These are phyloP conservation scores for Dufourea novaeangliae DNA, from an alignment of 1,140 invertebrate genomes.

Conservation along the genomic window DNA sequence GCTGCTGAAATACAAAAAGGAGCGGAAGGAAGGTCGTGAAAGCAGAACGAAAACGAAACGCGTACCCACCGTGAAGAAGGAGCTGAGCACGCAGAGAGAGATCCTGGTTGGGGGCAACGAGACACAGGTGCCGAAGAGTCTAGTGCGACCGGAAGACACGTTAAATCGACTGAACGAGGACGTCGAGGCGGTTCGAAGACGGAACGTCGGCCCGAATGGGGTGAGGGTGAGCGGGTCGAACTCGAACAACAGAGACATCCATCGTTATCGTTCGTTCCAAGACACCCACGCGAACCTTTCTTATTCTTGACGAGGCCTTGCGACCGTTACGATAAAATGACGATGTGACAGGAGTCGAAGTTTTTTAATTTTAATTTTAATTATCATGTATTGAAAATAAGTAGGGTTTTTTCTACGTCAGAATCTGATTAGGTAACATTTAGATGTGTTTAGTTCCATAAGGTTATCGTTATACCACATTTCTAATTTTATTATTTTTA, in stretches of 20 bases:
- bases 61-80: slow-evolving; percentile 77
- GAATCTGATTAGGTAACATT: too few species aligned
- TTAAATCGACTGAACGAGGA: slow-evolving; percentile 67
- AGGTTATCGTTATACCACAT: too few species aligned
- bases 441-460: too few species aligned
- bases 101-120: slow-evolving; percentile 70
- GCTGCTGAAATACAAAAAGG: slow-evolving; percentile 67
- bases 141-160: slow-evolving; percentile 56
- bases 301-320: not conserved
- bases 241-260: not conserved
- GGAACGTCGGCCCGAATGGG: slow-evolving; percentile 52
- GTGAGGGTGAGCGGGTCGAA: slow-evolving; percentile 44
- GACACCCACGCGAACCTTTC: not conserved
- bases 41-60: slow-evolving; percentile 70
- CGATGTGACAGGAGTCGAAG: too few species aligned
- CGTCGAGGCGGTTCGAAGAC: slow-evolving; percentile 44
- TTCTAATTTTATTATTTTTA: too few species aligned
- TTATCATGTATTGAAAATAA: too few species aligned
- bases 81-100: slow-evolving; percentile 75
- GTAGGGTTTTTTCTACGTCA: too few species aligned
- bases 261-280: not conserved
- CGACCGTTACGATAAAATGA: too few species aligned
- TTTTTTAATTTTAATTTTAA: too few species aligned
- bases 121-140: slow-evolving; percentile 65
- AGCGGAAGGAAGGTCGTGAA: slow-evolving; percentile 17